Percentiles rank a stretch among this genome's conserved stretches.
Conservation (phyloP, 2,113 vertebrate species). For the Corythornis cristatus region DNA sequence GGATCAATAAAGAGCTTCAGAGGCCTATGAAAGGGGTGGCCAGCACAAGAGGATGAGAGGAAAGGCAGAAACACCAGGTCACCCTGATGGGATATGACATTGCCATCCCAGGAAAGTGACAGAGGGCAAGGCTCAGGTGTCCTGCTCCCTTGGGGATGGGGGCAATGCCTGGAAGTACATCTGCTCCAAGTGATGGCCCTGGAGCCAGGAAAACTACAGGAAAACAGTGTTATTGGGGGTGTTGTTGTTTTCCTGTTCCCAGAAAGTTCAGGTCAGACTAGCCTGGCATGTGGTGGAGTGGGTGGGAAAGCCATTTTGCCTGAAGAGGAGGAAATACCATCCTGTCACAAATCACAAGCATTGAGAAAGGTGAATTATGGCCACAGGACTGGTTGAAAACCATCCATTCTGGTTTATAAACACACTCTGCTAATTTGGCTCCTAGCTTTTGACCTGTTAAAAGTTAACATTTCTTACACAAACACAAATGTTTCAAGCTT, state of each 20-base stretch:
- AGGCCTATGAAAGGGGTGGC: slow-evolving; percentile 19
- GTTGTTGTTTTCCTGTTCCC: not conserved
- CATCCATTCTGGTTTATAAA: not conserved
- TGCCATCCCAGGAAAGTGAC: not conserved
- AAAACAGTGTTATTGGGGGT: not conserved
- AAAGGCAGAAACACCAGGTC: not conserved
- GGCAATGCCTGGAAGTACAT: not conserved
- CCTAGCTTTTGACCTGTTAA: not conserved
- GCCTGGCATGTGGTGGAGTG: not conserved
- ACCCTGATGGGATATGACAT: not conserved
- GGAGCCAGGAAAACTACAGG: not conserved
- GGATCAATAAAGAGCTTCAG: slow-evolving; percentile 8
- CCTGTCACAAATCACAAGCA: not conserved
- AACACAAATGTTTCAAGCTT: not conserved
- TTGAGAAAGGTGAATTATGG: not conserved
- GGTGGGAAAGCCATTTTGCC: slow-evolving; percentile 12
- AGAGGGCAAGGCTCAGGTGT: not conserved
- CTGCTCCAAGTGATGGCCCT: not conserved
- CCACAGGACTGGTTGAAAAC: not conserved
- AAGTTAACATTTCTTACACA: not conserved
- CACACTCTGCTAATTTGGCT: not conserved
- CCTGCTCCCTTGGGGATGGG: not conserved
- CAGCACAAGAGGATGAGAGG: not conserved
- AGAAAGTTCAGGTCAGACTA: not conserved
- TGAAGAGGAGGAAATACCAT: slow-evolving; percentile 15